Evolutionary conservation across 2,797 vertebrate species (phyloP), one percentile per base, ranked within the genome.

Genomic region (Orientallactaga sibirica): DNA sequence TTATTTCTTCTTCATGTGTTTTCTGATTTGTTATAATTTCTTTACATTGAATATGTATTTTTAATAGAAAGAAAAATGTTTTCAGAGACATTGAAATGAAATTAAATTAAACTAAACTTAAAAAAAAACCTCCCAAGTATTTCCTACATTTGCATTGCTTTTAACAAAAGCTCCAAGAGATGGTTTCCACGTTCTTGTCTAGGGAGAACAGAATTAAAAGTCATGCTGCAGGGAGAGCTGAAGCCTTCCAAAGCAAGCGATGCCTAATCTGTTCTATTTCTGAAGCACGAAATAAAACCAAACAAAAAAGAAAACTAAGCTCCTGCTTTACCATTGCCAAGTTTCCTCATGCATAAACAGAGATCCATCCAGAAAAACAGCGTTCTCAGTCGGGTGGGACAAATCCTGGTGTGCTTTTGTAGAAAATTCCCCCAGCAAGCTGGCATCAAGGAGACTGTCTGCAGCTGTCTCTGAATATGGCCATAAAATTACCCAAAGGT

Each of bases 181-280:
- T 95, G 58, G 88, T 95, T 96, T 95, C 85, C 73, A 77, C 71
- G 0, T 48, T 92, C 77, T 94, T 14, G 55, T 90, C 95, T 88
- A 68, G 86, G 83, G 90, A 90, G 88, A 78, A 90, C 62, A 93
- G 77, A 96, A 94, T 96, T 95, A 94, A 95, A 95, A 96, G 90
- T 94, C 91, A 90, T 82, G 90, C 79, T 95, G 80, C 78, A 86
- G 91, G 64, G 79, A 96, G 88, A 91, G 24, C 91, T 66, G 93
- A 20, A 96, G 90, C 74, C 94, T 96, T 96, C 91, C 96, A 95
- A 95, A 94, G 87, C 90, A 95, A 97, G 92, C 77, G 80, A 91
- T 79, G 86, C 94, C 95, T 96, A 96, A 96, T 96, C 96, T 93
- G 94, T 96, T 97, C 95, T 96, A 97, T 97, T 97, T 96, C 93